A percentile compares a stretch with the other conserved stretches of the same genome.
These are phyloP conservation scores for Rafetus swinhoei DNA, from an alignment of 2,113 vertebrate genomes.

Conservation along the genomic window DNA sequence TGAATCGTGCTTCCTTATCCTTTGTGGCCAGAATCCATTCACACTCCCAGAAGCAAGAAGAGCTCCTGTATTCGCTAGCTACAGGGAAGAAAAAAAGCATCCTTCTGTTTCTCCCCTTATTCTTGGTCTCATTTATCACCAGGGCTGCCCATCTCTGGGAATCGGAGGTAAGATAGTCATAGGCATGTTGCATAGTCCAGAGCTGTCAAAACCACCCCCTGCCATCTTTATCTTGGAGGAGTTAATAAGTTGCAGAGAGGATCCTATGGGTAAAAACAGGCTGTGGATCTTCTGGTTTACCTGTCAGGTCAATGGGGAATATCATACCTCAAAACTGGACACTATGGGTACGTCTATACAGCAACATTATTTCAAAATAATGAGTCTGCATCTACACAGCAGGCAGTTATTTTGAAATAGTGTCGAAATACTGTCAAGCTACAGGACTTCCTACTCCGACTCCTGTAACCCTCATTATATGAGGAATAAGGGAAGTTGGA, in stretches of 20 bases:
- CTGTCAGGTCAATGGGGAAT: neutral
- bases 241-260: neutral
- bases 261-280: neutral
- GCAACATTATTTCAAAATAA: too few relatives aligned
- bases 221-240: neutral
- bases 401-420: too few relatives aligned
- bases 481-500: too few relatives aligned
- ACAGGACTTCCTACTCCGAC: too few relatives aligned
- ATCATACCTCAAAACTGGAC: neutral
- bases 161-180: neutral
- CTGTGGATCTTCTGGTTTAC: neutral
- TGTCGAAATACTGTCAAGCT: too few relatives aligned
- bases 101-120: neutral
- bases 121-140: neutral
- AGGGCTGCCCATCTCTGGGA: neutral
- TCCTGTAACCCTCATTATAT: too few relatives aligned
- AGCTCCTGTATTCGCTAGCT: neutral
- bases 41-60: neutral
- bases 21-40: neutral
- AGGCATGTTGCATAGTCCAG: neutral
- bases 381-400: too few relatives aligned
- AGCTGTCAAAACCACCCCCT: neutral
- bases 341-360: too few relatives aligned
- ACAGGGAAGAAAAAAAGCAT: neutral
- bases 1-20: neutral